Evolutionary conservation across 2,797 vertebrate genomes (phyloP).

Genomic region (Sebastes diaconus): DNA sequence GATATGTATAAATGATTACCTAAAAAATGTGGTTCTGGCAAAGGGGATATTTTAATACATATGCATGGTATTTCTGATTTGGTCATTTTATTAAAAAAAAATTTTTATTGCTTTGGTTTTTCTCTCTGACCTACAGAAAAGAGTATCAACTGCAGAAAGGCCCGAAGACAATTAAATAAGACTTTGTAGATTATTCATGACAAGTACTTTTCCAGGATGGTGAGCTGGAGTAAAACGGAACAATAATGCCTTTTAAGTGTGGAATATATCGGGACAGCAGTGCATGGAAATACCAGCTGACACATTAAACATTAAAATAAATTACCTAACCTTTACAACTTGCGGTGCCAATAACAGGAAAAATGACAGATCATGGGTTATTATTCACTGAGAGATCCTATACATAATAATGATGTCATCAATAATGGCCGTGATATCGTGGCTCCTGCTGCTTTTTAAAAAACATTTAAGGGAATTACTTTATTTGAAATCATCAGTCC

Average conservation of each 20-base stretch:
- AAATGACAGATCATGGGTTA: constrained; percentile 87
- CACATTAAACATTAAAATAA: constrained; percentile 88
- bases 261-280: constrained; percentile 78
- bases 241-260: constrained; percentile 81
- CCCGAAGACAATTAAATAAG: constrained; percentile 67
- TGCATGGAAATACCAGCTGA: constrained; percentile 79
- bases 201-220: constrained; percentile 77
- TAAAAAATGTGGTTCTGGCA: constrained; percentile 24
- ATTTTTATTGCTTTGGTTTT: constrained; percentile 7
- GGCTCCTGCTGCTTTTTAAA: constrained; percentile 83
- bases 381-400: constrained; percentile 84
- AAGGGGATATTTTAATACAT: neutral
- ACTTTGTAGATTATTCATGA: constrained; percentile 78
- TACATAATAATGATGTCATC: constrained; percentile 89
- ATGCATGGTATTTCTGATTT: constrained; percentile 1
- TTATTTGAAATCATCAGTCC: constrained; percentile 80
- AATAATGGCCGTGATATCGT: constrained; percentile 80
- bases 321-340: constrained; percentile 89
- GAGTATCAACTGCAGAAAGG: constrained; percentile 17
- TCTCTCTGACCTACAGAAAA: constrained; percentile 31
- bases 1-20: constrained; percentile 41
- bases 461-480: constrained; percentile 86
- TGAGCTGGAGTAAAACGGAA: constrained; percentile 77
- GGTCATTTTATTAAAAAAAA: constrained; percentile 4
- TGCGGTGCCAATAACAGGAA: constrained; percentile 84